Conservation (phyloP, 1,140 invertebrate genomes). For the Scaptomyza graminum region DNA sequence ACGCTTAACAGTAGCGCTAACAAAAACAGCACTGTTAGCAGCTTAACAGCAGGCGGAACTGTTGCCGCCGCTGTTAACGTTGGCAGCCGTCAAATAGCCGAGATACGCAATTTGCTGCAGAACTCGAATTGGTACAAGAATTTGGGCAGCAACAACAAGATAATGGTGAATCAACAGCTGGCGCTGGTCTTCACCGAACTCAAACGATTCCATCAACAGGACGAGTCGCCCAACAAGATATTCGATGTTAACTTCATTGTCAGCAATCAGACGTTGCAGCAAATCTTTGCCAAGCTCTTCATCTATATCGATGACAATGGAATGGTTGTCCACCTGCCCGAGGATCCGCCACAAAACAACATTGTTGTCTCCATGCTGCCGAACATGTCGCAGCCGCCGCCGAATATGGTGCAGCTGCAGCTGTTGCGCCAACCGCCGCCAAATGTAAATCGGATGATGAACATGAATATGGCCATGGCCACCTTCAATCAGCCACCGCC, state of each 20-base stretch:
- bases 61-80: slow-evolving; percentile 15
- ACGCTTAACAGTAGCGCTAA: background rate
- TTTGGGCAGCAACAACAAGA: slow-evolving; percentile 87
- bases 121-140: slow-evolving; percentile 88
- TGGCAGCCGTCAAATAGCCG: slow-evolving; percentile 73
- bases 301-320: slow-evolving; percentile 85
- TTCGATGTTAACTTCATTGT: slow-evolving; percentile 85
- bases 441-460: slow-evolving; percentile 45
- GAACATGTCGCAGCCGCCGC: slow-evolving; percentile 63
- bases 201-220: slow-evolving; percentile 85
- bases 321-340: slow-evolving; percentile 85
- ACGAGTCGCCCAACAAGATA: slow-evolving; percentile 83
- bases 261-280: slow-evolving; percentile 84
- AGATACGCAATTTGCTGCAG: slow-evolving; percentile 86
- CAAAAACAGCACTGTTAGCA: background rate
- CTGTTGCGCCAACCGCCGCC: slow-evolving; percentile 70
- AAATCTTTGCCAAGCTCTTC: slow-evolving; percentile 86
- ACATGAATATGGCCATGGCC: slow-evolving; percentile 59
- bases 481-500: slow-evolving; percentile 78
- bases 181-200: slow-evolving; percentile 86
- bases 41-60: background rate
- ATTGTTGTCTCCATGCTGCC: slow-evolving; percentile 42
- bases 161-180: slow-evolving; percentile 88
- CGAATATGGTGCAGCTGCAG: slow-evolving; percentile 65
- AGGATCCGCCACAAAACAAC: slow-evolving; percentile 41